Percentiles rank a stretch among this genome's conserved stretches.
These are phyloP conservation scores for Reticulitermes lucifugus DNA, from an alignment of 2,888 invertebrate species.

Conservation along the genomic window DNA sequence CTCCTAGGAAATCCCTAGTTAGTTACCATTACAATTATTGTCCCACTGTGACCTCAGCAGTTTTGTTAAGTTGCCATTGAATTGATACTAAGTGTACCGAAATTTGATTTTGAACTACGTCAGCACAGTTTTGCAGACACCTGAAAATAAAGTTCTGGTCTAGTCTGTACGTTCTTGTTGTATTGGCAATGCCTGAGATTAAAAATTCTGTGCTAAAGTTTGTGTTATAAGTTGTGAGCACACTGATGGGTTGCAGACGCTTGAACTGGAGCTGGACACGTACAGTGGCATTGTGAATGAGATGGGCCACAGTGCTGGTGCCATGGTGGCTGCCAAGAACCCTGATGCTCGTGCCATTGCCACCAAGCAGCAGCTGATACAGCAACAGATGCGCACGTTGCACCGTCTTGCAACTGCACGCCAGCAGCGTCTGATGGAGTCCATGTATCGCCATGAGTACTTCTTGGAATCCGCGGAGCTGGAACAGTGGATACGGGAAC, in stretches of 20 bases:
- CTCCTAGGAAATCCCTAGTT: too few relatives aligned
- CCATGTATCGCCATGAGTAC: conserved; percentile 91
- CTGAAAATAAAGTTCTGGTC: too few relatives aligned
- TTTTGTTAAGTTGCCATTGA: too few relatives aligned
- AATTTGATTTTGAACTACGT: too few relatives aligned
- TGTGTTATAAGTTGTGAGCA: too few relatives aligned
- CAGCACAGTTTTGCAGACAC: too few relatives aligned
- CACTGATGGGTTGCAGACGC: conserved; percentile 69
- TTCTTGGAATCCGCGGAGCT: conserved; percentile 90
- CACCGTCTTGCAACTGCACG: conserved; percentile 83
- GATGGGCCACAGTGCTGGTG: conserved; percentile 88
- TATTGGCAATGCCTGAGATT: too few relatives aligned
- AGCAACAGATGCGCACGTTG: conserved; percentile 82
- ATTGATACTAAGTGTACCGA: too few relatives aligned
- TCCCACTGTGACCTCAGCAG: too few relatives aligned
- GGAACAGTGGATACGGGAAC: conserved; percentile 93
- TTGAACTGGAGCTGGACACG: conserved; percentile 91
- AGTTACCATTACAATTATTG: too few relatives aligned
- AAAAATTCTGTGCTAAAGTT: too few relatives aligned
- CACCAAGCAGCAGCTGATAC: conserved; percentile 79
- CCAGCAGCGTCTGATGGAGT: conserved; percentile 90
- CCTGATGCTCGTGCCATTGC: conserved; percentile 86
- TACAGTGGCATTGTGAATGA: conserved; percentile 92
- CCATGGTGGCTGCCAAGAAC: conserved; percentile 84
- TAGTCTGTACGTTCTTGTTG: too few relatives aligned